These are phyloP conservation scores for Puffinus mauretanicus DNA, from an alignment of 2,113 vertebrate genomes.

Conservation along the genomic window DNA sequence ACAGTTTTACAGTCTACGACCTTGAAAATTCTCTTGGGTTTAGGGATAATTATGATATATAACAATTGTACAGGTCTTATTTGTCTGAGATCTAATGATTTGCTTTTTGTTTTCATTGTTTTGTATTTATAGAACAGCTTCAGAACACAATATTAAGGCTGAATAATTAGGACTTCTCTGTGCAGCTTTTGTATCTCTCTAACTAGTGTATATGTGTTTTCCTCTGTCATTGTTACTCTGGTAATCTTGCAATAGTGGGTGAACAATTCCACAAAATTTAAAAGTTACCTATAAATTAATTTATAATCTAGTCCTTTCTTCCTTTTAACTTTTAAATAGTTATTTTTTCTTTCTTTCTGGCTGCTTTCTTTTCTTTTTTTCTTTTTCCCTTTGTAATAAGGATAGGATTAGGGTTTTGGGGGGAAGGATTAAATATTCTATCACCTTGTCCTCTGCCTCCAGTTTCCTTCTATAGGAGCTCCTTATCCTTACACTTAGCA, in stretches of 20 bases:
- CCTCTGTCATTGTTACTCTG: background rate
- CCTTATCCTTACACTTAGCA: background rate
- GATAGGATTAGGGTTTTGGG: background rate
- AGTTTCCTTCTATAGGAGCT: background rate
- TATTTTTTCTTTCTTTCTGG: background rate
- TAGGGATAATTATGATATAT: background rate
- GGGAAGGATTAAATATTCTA: background rate
- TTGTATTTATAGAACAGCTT: background rate
- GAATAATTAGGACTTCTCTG: background rate
- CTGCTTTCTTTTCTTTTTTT: background rate
- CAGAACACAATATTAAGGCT: background rate
- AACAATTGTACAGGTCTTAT: background rate
- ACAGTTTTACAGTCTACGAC: background rate
- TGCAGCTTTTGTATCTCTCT: fast-evolving
- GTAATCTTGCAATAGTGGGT: background rate
- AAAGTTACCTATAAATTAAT: background rate
- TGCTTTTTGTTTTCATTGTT: background rate
- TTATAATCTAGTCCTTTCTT: background rate
- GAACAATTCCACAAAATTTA: background rate
- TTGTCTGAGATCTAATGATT: background rate
- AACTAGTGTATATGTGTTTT: background rate
- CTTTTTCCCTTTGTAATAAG: background rate
- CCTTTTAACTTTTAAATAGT: background rate
- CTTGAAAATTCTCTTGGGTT: background rate
- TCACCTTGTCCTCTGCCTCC: background rate